A percentile compares a stretch with the other conserved stretches of the same genome.
These are phyloP conservation scores for Scomber scombrus DNA, from an alignment of 2,113 vertebrate genomes.

Conservation along the genomic window DNA sequence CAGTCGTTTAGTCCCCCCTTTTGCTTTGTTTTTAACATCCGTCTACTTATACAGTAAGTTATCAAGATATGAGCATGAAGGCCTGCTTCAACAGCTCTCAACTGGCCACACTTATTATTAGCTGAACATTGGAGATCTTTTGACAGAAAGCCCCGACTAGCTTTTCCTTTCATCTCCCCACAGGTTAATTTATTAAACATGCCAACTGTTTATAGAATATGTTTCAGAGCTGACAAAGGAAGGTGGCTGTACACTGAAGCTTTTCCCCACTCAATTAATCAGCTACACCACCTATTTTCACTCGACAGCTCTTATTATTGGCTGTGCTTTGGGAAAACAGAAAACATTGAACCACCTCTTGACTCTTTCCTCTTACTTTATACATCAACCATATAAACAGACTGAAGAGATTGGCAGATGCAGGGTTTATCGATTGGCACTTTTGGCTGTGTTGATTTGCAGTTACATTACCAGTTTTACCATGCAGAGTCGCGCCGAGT, in stretches of 20 bases:
- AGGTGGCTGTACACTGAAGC: background rate
- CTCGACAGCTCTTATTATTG: too few relatives aligned
- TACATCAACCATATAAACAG: too few relatives aligned
- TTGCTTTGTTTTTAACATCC: background rate
- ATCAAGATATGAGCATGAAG: background rate
- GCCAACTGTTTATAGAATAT: background rate
- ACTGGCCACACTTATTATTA: background rate
- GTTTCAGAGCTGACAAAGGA: background rate
- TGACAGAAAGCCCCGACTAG: background rate
- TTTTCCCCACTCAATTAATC: background rate
- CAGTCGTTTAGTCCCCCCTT: background rate
- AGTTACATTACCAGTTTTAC: background rate
- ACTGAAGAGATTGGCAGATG: too few relatives aligned
- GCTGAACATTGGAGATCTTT: background rate
- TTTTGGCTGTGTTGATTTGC: too few relatives aligned
- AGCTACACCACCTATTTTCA: background rate
- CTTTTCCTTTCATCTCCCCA: background rate
- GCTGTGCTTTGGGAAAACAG: too few relatives aligned
- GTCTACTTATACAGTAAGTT: background rate
- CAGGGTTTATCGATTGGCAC: too few relatives aligned
- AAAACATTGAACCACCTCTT: too few relatives aligned
- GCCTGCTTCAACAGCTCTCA: slow-evolving; percentile 3
- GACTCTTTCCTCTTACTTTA: too few relatives aligned
- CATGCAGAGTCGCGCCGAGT: too few relatives aligned
- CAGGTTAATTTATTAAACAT: slow-evolving; percentile 20